Base-by-base conservation (phyloP, 2,888 invertebrate genomes). In the Lasioglossum lativentre region DNA sequence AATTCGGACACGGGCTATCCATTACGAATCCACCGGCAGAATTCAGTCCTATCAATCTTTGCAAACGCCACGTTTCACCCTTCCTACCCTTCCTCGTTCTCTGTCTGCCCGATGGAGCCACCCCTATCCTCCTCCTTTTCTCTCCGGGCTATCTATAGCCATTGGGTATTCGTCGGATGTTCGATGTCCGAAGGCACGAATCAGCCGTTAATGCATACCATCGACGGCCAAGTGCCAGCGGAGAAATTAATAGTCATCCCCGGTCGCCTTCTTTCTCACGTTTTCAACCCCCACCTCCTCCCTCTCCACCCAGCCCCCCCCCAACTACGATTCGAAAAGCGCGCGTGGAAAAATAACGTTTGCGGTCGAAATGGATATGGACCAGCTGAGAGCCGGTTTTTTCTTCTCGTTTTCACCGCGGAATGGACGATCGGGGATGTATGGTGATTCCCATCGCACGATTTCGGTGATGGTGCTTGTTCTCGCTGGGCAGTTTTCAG, bases 1-100 rank as follows among this genome's bases (percentile, higher is more conserved):
- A 91, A 90, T 92, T 93, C 92, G 94, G 94, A 94, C 93, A 93
- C 89, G 90, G 93, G 93, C 93, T 92, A 94, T 94, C 94, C 94
- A 94, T 94, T 94, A 94, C 92, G 91, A 89, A 91, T 91, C 89
- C 90, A 86, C 88, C 88, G 86, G 84, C 88, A 90, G 91, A 92
- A 92, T 92, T 92, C 92, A 89, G 89, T 92, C 92, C 94, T 93
- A 94, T 94, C 94, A 94, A 94, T 94, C 94, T 93, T 91, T 91
- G 88, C 86, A 70, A 85, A 83, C 83, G 84, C 77, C 82, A 76
- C 76, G 68, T 74, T 82, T 85, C 81, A 68, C 81, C 81, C 80
- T 52, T 68, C 63, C 75, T 74, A 40, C 79, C 72, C 72, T 78
- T 78, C 59, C 66, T 56, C 70, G 56, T n/a, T 30, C 56, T 77